phyloP scores from a whole-genome alignment of 2,888 invertebrate species.

The Drosophila gaucha region DNA sequence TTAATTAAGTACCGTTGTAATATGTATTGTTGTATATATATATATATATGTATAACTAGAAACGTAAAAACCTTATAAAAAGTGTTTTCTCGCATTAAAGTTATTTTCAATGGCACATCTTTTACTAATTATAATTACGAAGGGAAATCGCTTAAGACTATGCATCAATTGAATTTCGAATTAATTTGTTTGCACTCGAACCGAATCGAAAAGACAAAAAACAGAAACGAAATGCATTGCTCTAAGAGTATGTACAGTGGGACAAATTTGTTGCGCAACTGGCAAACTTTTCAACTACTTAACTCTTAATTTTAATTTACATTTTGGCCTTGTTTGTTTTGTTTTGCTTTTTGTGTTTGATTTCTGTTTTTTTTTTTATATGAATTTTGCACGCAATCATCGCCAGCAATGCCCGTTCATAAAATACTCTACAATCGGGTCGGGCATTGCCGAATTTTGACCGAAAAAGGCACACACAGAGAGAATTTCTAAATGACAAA shows the following conservation, averaged over 20 bases:
- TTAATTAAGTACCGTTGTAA: constrained; percentile 52
- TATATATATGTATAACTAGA: constrained; percentile 41
- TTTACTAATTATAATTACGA: constrained; percentile 20
- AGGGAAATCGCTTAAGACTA: background rate
- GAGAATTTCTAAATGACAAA: constrained; percentile 74
- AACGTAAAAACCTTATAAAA: constrained; percentile 48
- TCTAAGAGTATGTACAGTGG: constrained; percentile 72
- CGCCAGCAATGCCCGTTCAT: constrained; percentile 47
- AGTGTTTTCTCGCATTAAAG: constrained; percentile 51
- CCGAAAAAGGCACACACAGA: constrained; percentile 82
- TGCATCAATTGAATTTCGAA: background rate
- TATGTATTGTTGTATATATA: constrained; percentile 48
- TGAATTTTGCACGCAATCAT: constrained; percentile 73
- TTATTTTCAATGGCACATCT: constrained; percentile 71
- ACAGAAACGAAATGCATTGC: constrained; percentile 61
- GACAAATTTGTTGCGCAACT: constrained; percentile 45
- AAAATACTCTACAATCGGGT: constrained; percentile 46
- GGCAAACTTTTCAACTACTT: constrained; percentile 65
- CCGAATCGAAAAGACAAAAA: background rate
- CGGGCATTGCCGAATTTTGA: constrained; percentile 72
- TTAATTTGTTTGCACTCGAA: background rate
- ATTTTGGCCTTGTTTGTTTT: constrained; percentile 62
- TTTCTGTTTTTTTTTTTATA: constrained; percentile 14
- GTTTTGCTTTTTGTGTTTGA: constrained; percentile 6
- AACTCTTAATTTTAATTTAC: constrained; percentile 41